Percentiles rank a stretch among this genome's conserved stretches.
phyloP scores from a whole-genome alignment of 2,888 invertebrate genomes.

The Exephanes ischioxanthus region DNA sequence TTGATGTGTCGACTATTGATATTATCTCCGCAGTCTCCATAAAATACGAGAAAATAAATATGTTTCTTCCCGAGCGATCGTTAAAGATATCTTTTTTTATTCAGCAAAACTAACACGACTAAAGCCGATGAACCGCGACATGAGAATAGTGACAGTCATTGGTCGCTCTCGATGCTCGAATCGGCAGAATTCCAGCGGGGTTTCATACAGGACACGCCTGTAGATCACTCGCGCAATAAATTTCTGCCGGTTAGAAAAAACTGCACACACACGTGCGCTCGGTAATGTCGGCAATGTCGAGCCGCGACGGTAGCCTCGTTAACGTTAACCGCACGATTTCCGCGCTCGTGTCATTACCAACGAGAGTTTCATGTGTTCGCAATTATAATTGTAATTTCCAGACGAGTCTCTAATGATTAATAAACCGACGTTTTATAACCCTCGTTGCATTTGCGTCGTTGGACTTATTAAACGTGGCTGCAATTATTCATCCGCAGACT shows the following conservation, averaged over 20 bases:
- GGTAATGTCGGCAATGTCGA: not conserved
- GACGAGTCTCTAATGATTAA: constrained; percentile 21
- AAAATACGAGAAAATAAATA: too few species aligned
- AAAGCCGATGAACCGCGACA: not conserved
- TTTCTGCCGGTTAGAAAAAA: not conserved
- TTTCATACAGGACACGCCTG: not conserved
- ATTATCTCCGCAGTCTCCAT: too few species aligned
- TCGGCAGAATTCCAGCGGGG: not conserved
- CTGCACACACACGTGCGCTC: not conserved
- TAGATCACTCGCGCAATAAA: too few species aligned
- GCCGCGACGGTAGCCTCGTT: not conserved
- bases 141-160: not conserved
- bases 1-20: too few species aligned
- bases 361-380: not conserved
- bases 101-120: too few species aligned
- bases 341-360: not conserved
- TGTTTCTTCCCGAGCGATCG: too few species aligned
- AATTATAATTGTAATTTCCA: constrained; percentile 13
- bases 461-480: not conserved
- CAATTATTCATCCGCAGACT: not conserved
- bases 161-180: not conserved
- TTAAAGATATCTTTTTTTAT: too few species aligned
- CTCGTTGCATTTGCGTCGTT: not conserved
- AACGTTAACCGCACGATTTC: not conserved
- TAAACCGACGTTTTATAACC: constrained; percentile 22